Percentiles rank a stretch among this genome's conserved stretches.
Evolutionary conservation across 1,140 invertebrate species (phyloP).

Genomic region (Eumeta japonica): DNA sequence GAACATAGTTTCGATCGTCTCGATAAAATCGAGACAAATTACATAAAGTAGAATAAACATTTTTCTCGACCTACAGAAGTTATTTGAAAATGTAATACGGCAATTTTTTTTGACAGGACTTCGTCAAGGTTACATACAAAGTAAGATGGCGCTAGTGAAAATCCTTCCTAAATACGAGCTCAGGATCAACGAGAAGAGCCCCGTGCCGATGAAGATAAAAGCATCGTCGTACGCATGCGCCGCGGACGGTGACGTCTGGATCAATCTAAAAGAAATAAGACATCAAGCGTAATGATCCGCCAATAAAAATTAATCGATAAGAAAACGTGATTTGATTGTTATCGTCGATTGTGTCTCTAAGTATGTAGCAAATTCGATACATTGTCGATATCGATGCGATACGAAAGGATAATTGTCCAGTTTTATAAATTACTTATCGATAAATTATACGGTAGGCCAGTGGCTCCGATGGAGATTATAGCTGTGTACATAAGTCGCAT

Average conservation of each 20-base stretch:
- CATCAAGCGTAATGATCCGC: background rate
- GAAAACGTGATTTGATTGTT: too few species aligned
- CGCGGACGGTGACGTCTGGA: constrained; percentile 31
- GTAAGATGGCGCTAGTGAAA: constrained; percentile 51
- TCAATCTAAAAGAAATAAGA: constrained; percentile 16
- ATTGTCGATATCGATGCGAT: too few species aligned
- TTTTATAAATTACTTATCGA: too few species aligned
- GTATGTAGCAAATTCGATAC: constrained; percentile 1
- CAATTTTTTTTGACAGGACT: constrained; percentile 36
- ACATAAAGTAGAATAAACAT: too few species aligned
- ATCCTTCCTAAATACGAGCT: constrained; percentile 47
- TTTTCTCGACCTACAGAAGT: too few species aligned
- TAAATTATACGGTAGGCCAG: too few species aligned
- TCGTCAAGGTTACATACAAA: constrained; percentile 53
- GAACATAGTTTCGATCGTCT: too few species aligned
- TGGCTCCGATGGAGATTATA: too few species aligned
- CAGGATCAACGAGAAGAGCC: constrained; percentile 24
- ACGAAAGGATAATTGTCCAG: too few species aligned
- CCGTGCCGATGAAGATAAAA: constrained; percentile 38
- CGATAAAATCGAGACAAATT: too few species aligned
- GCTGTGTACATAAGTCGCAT: too few species aligned
- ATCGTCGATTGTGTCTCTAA: background rate
- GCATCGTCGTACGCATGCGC: constrained; percentile 24
- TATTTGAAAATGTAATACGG: too few species aligned
- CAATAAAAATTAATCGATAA: background rate